A percentile compares a stretch with the other conserved stretches of the same genome.
Evolutionary conservation across 2,113 vertebrate species (phyloP).

Genomic region (Pteruthius melanotis): DNA sequence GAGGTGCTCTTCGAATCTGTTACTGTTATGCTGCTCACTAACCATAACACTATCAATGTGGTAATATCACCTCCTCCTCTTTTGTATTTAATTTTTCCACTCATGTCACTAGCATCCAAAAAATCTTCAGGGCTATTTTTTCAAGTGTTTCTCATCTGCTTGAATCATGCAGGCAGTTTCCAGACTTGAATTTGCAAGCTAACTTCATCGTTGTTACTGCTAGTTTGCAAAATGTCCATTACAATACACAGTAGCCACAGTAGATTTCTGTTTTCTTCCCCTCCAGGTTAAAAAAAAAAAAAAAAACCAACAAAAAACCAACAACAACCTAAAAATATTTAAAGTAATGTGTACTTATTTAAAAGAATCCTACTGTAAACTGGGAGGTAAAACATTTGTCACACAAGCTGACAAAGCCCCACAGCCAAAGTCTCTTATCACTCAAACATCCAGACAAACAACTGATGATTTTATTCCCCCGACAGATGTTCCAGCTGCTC

Average conservation of each 20-base stretch:
- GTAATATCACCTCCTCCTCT: background rate
- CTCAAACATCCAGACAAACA: background rate
- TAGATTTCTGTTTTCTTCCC: background rate
- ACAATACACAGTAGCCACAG: background rate
- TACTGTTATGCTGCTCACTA: background rate
- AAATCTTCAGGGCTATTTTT: background rate
- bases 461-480: background rate
- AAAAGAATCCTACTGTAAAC: background rate
- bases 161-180: background rate
- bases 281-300: background rate
- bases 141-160: background rate
- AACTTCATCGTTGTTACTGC: background rate
- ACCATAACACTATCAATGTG: background rate
- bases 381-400: background rate
- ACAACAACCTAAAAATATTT: background rate
- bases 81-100: background rate
- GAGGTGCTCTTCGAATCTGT: background rate
- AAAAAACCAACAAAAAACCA: background rate
- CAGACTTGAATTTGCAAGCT: background rate
- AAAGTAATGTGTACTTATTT: background rate
- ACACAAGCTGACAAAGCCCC: background rate
- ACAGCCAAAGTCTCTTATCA: background rate
- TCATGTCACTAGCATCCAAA: background rate
- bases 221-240: background rate
- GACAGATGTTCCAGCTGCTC: conserved; percentile 40